These are phyloP conservation scores for Lepidurus arcticus DNA, from an alignment of 1,140 invertebrate species.

Conservation along the genomic window DNA sequence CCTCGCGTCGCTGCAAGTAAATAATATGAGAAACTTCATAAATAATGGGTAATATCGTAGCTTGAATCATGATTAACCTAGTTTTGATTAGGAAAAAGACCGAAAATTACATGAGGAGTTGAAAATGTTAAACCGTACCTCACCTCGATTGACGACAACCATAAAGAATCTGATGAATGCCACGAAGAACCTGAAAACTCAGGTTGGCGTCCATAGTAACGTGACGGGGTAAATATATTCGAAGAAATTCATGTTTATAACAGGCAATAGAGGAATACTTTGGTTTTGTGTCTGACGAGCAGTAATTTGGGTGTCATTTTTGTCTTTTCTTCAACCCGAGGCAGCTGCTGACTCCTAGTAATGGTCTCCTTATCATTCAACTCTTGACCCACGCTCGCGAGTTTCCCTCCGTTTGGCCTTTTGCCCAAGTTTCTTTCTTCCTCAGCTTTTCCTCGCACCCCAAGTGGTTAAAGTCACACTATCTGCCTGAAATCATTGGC, in stretches of 20 bases:
- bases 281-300: background rate
- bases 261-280: no score
- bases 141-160: background rate
- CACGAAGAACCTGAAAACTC: background rate
- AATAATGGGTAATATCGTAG: background rate
- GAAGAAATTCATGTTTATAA: no score
- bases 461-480: constrained; percentile 3
- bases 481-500: background rate
- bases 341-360: constrained; percentile 3
- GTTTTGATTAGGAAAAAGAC: background rate
- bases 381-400: constrained; percentile 5
- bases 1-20: background rate
- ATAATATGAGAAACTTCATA: background rate
- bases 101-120: background rate
- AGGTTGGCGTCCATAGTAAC: background rate
- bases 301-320: background rate
- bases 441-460: background rate
- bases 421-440: background rate
- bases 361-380: background rate
- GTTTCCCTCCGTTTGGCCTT: background rate
- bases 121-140: background rate
- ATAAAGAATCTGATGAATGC: constrained; percentile 1
- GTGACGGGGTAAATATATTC: background rate
- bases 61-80: background rate
- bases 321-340: constrained; percentile 4